A percentile compares a stretch with the other conserved stretches of the same genome.
phyloP scores from a whole-genome alignment of 2,113 vertebrate species.

The Pteronura brasiliensis region DNA sequence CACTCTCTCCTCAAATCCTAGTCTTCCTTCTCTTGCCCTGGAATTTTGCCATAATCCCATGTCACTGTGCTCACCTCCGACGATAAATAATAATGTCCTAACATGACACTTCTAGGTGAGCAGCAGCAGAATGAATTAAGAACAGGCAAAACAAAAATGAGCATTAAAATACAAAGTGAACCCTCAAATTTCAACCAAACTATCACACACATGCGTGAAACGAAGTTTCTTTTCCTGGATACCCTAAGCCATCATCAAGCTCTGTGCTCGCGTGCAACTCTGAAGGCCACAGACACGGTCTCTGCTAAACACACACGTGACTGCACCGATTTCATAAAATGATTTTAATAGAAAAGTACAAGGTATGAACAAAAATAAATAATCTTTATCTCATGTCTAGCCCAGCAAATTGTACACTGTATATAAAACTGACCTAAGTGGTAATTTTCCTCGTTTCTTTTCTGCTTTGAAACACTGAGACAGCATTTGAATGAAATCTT shows the following conservation, averaged over 20 bases:
- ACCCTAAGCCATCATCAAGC: background rate
- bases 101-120: background rate
- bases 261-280: background rate
- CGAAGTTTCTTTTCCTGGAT: background rate
- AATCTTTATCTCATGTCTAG: conserved; percentile 72
- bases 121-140: background rate
- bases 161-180: background rate
- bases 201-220: background rate
- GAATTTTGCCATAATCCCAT: background rate
- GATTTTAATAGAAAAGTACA: conserved; percentile 79
- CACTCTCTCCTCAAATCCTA: background rate
- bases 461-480: conserved; percentile 38
- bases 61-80: background rate
- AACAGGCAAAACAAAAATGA: background rate
- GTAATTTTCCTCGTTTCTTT: conserved; percentile 11
- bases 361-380: conserved; percentile 77
- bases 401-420: conserved; percentile 62
- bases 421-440: conserved; percentile 55
- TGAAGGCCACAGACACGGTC: too few relatives aligned
- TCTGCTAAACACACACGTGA: conserved; percentile 58
- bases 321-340: conserved; percentile 61
- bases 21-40: background rate
- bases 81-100: background rate
- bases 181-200: background rate
- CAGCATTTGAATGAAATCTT: conserved; percentile 8